phyloP scores from a whole-genome alignment of 2,888 invertebrate species.

The Athalia circularis region DNA sequence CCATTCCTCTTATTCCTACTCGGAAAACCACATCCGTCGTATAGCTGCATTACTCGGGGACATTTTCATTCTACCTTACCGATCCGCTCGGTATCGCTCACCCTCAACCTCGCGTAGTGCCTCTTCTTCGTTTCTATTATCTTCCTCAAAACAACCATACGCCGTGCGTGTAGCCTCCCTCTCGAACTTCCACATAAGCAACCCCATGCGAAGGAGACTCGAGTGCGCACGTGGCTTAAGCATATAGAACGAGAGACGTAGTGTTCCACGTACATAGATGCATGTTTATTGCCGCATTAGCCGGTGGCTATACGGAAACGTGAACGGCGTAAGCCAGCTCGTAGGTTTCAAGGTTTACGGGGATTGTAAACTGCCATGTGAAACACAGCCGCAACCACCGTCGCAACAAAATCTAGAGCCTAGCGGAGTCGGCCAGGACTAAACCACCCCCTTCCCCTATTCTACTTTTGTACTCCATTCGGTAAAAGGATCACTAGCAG shows the following conservation, averaged over 20 bases:
- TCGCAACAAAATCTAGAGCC: conserved; percentile 23
- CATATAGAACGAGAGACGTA: background rate
- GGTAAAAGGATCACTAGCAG: background rate
- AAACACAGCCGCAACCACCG: conserved; percentile 58
- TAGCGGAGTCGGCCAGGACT: background rate
- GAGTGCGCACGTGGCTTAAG: background rate
- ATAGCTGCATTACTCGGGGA: background rate
- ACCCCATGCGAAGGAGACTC: background rate
- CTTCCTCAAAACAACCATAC: too few relatives aligned
- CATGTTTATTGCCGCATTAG: conserved; percentile 69
- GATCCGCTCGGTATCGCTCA: too few relatives aligned
- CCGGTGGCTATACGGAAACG: conserved; percentile 48
- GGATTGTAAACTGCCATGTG: conserved; percentile 57
- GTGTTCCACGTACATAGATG: conserved; percentile 61
- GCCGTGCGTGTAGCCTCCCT: background rate
- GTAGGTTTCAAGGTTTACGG: conserved; percentile 65
- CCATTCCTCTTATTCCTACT: too few relatives aligned
- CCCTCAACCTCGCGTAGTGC: too few relatives aligned
- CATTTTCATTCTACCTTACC: background rate
- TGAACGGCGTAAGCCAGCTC: conserved; percentile 51
- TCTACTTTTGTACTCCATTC: too few relatives aligned
- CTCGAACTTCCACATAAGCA: conserved; percentile 42
- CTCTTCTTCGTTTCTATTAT: too few relatives aligned
- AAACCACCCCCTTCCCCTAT: too few relatives aligned
- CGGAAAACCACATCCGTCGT: background rate